Evolutionary conservation across 2,113 vertebrate species (phyloP).

Genomic region (Tragelaphus imberbis): DNA sequence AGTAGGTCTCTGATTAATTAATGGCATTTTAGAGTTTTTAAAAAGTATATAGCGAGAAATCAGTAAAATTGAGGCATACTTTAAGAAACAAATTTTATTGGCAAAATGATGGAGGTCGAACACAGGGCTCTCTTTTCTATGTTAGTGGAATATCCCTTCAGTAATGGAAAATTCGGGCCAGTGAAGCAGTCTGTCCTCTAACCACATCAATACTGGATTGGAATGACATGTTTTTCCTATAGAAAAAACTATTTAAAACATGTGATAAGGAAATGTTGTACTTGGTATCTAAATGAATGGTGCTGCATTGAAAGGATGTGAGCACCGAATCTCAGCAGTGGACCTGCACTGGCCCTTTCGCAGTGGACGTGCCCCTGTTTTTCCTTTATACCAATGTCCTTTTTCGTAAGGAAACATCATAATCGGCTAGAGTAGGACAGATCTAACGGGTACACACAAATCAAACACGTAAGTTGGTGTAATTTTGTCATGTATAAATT

Average conservation of each 20-base stretch:
- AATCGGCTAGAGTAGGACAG: not conserved
- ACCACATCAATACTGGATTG: not conserved
- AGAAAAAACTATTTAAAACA: not conserved
- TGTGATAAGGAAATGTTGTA: not conserved
- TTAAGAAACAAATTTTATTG: not conserved
- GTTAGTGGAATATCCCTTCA: not conserved
- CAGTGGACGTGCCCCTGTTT: not conserved
- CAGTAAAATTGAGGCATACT: not conserved
- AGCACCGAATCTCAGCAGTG: not conserved
- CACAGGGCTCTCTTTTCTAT: not conserved
- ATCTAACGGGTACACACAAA: not conserved
- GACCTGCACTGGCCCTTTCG: not conserved
- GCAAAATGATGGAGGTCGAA: not conserved
- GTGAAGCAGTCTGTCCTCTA: not conserved
- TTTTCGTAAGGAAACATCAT: not conserved
- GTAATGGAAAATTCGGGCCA: not conserved
- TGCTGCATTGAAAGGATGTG: not conserved
- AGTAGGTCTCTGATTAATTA: constrained; percentile 6
- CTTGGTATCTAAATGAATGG: not conserved
- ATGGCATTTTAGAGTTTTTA: not conserved
- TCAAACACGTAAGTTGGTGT: not conserved
- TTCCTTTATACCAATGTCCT: not conserved
- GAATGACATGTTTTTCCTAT: not conserved
- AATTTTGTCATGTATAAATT: not conserved
- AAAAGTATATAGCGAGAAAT: not conserved